A percentile compares a stretch with the other conserved stretches of the same genome.
phyloP scores from a whole-genome alignment of 2,888 invertebrate species.

The Eumacrocentrus americanus region DNA sequence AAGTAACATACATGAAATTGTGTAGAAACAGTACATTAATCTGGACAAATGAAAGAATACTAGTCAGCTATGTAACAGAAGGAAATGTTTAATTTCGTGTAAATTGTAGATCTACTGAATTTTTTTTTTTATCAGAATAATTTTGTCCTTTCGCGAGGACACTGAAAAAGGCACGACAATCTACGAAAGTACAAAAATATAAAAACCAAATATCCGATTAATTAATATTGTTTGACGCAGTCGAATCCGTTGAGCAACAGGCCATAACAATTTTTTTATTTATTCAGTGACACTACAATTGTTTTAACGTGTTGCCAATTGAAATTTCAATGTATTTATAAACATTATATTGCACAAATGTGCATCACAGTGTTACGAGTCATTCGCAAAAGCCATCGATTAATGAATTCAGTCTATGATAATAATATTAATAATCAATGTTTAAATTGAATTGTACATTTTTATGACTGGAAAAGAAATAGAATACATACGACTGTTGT shows the following conservation, averaged over 20 bases:
- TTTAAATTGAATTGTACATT: not conserved
- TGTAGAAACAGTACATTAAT: not conserved
- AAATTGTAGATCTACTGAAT: not conserved
- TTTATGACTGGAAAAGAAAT: not conserved
- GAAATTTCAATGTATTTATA: not conserved
- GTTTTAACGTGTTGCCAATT: not conserved
- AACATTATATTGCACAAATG: constrained; percentile 26
- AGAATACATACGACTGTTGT: not conserved
- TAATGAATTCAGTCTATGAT: constrained; percentile 38
- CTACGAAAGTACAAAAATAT: constrained; percentile 53
- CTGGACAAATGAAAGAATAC: not conserved
- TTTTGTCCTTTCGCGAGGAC: not conserved
- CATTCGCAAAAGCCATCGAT: constrained; percentile 32
- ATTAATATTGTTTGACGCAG: constrained; percentile 12
- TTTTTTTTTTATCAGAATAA: not conserved
- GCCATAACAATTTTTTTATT: constrained; percentile 33
- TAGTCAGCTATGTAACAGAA: not conserved
- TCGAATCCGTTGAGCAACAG: constrained; percentile 7
- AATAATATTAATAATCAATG: constrained; percentile 4
- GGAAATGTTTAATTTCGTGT: not conserved
- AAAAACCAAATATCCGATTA: constrained; percentile 43
- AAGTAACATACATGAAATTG: no score
- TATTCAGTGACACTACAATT: constrained; percentile 24
- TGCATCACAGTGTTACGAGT: constrained; percentile 41
- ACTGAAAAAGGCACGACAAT: constrained; percentile 49